These are phyloP conservation scores for Parazoanthus darwini DNA, from an alignment of 92 coral and sea anemone genomes.

Conservation along the genomic window DNA sequence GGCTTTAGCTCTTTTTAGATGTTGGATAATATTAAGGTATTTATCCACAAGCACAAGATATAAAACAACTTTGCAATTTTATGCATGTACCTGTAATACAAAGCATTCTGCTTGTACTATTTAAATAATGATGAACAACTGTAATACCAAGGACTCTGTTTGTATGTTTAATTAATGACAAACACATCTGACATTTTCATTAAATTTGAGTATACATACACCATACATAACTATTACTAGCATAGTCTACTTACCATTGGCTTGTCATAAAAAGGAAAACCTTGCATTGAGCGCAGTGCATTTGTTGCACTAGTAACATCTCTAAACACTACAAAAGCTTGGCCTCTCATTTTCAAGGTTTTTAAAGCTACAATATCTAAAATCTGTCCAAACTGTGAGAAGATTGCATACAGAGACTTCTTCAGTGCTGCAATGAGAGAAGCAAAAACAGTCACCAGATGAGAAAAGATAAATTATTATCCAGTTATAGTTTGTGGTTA, in stretches of 20 bases:
- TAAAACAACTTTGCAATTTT: too few relatives aligned
- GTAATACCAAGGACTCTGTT: too few relatives aligned
- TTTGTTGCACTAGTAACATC: slow-evolving; percentile 94
- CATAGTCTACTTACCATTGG: slow-evolving; percentile 88
- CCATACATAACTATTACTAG: too few relatives aligned
- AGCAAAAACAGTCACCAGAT: background rate
- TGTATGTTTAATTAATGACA: too few relatives aligned
- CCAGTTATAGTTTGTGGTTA: too few relatives aligned
- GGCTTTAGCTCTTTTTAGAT: too few relatives aligned
- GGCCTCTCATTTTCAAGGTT: slow-evolving; percentile 98
- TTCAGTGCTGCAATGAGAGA: slow-evolving; percentile 71
- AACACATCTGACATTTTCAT: background rate
- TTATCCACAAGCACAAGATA: background rate
- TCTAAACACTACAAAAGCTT: slow-evolving; percentile 97
- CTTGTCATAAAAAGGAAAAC: slow-evolving; percentile 98
- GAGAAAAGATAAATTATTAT: background rate
- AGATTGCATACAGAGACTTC: slow-evolving; percentile 97
- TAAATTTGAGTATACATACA: background rate
- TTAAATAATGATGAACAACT: background rate
- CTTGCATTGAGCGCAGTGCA: slow-evolving; percentile 99
- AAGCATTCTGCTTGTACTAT: too few relatives aligned
- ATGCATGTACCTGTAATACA: too few relatives aligned
- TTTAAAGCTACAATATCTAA: slow-evolving; percentile 97
- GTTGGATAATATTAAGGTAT: background rate
- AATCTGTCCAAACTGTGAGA: slow-evolving; percentile 99